A percentile compares a stretch with the other conserved stretches of the same genome.
These are phyloP conservation scores for Oryctes rhinoceros DNA, from an alignment of 1,140 invertebrate genomes.

Conservation along the genomic window DNA sequence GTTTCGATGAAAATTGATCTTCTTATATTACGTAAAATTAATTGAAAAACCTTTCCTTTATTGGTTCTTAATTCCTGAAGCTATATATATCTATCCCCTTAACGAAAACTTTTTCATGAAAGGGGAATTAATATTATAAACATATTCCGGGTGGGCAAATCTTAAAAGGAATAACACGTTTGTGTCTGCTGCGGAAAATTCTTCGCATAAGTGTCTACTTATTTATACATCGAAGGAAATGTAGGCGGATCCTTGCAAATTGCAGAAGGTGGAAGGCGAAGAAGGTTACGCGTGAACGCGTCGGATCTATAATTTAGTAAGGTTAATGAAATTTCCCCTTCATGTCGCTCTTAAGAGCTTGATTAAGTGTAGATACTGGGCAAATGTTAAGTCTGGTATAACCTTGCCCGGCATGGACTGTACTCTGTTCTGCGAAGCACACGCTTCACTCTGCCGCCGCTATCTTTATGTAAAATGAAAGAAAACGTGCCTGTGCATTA, in stretches of 20 bases:
- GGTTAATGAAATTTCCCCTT: slow-evolving; percentile 33
- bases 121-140: no score
- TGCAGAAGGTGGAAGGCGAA: slow-evolving; percentile 18
- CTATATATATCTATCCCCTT: no score
- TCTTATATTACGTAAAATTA: no score
- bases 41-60: no score
- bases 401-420: neutral
- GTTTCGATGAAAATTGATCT: no score
- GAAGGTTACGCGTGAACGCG: slow-evolving; percentile 23
- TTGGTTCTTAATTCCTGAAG: no score
- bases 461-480: slow-evolving; percentile 38
- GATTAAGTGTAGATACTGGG: slow-evolving; percentile 32
- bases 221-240: slow-evolving; percentile 11
- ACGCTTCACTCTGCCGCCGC: slow-evolving; percentile 1
- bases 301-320: slow-evolving; percentile 33
- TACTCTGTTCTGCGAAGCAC: neutral
- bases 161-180: no score
- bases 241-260: neutral
- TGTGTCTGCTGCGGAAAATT: neutral
- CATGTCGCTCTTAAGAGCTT: slow-evolving; percentile 29
- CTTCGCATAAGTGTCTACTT: neutral
- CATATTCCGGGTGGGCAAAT: no score
- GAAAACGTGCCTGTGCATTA: slow-evolving; percentile 29
- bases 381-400: slow-evolving; percentile 27
- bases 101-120: no score